Evolutionary conservation across 2,888 invertebrate genomes (phyloP).

Genomic region (Megaustenia siamemsis): DNA sequence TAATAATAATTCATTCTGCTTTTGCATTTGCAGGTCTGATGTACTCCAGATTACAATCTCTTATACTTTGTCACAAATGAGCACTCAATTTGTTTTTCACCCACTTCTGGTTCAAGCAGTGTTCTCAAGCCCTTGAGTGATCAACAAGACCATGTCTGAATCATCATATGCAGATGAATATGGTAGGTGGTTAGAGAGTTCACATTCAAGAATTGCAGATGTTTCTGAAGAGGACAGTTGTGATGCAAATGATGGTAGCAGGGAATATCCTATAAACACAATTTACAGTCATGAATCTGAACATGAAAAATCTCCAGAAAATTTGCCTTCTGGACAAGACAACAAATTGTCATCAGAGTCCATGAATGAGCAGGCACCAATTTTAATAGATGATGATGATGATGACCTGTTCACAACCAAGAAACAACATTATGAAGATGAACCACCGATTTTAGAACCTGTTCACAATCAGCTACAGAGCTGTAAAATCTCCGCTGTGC

Average conservation of each 20-base stretch:
- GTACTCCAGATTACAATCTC: neutral
- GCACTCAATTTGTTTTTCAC: neutral
- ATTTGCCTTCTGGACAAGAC: neutral
- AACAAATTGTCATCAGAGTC: neutral
- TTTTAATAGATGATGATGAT: constrained; percentile 48
- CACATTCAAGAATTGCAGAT: neutral
- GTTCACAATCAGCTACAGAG: neutral
- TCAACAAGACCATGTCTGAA: constrained; percentile 9
- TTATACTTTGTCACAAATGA: neutral
- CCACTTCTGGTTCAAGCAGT: neutral
- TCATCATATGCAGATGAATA: constrained; percentile 34
- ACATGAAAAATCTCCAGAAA: neutral
- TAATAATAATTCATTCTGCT: no score
- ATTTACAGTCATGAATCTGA: neutral
- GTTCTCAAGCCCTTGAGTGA: neutral
- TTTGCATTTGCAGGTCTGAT: neutral
- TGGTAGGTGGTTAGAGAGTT: constrained; percentile 32
- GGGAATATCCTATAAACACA: neutral
- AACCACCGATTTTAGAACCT: constrained; percentile 40
- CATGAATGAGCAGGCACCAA: constrained; percentile 22
- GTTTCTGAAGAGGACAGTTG: constrained; percentile 16
- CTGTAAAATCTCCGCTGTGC: neutral
- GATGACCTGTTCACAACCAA: neutral
- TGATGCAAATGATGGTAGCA: neutral
- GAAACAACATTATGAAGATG: constrained; percentile 40